Base-by-base conservation (phyloP, 2,888 invertebrate species). In the Sicus ferrugineus region DNA sequence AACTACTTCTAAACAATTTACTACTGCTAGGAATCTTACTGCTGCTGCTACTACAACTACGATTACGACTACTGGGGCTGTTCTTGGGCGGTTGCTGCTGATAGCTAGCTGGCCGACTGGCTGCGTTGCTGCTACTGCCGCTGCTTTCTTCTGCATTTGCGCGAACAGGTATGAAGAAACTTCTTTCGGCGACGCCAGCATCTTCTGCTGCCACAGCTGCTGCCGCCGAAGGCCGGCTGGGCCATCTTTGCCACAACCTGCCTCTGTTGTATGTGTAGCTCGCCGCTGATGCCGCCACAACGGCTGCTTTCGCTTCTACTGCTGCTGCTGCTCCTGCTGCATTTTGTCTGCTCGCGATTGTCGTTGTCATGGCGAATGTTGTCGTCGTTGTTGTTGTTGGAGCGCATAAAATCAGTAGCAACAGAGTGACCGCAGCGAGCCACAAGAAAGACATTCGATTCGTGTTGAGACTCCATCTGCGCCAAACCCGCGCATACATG, bases 401-500 rank as follows among this genome's bases (percentile, higher is more conserved):
- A 68, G 73, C 81, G 80, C 80, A 83, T 75, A 79, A 79, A 77
- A 81, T 78, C 78, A 85, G 76, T 77, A 85, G 82, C 81, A 85
- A 80, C 79, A 84, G 81, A 77, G 80, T 78, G 81, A 80, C 80
- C 77, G 82, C 79, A 78, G 82, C 80, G 78, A 84, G 81, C 83
- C 80, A 83, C 84, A 83, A 80, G 80, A 81, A 83, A 79, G 81
- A 84, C 84, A 85, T 84, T 82, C 81, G 85, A 84, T 82, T 83
- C 83, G 83, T 84, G 81, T 83, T 83, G 81, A 84, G 82, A 85
- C 84, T 86, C 85, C 86, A 86, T 86, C 85, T 86, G 86, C 86
- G 86, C 86, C 86, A 81, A 82, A 82, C 80, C 82, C 84, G 86
- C 86, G 86, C 86, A 86, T 86, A 82, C 86, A 86, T 86, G 86